Evolutionary conservation across 2,888 invertebrate species (phyloP).

Genomic region (Dicranocentrus wangi): DNA sequence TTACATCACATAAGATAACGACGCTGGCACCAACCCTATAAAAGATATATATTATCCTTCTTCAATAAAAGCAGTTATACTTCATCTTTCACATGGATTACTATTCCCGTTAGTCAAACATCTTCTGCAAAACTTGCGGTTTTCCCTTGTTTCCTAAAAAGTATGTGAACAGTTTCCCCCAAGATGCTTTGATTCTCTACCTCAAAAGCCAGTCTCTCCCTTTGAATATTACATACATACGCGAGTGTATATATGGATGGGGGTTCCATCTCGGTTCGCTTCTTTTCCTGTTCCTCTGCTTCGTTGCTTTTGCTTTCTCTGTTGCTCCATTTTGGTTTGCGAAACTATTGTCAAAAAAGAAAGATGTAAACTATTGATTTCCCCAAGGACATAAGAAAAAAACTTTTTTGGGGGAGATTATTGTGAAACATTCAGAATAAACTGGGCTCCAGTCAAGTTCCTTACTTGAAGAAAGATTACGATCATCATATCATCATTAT

Average conservation of each 20-base stretch:
- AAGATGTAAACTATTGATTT: slow-evolving; percentile 51
- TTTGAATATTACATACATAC: slow-evolving; percentile 11
- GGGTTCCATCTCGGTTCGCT: not conserved
- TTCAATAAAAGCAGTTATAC: slow-evolving; percentile 20
- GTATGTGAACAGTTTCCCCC: not conserved
- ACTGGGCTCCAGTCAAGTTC: not conserved
- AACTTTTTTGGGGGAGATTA: slow-evolving; percentile 9
- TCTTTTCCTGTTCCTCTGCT: not conserved
- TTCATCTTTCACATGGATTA: slow-evolving; percentile 16
- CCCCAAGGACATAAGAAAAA: slow-evolving; percentile 46
- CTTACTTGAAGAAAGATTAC: not conserved
- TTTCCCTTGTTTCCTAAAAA: not conserved
- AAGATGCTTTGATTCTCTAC: not conserved
- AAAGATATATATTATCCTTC: not conserved
- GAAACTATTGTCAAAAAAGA: slow-evolving; percentile 43
- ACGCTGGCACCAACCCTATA: slow-evolving; percentile 12
- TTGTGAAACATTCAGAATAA: slow-evolving; percentile 31
- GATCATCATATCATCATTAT: slow-evolving; percentile 21
- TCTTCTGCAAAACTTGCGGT: slow-evolving; percentile 30
- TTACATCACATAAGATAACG: slow-evolving; percentile 26
- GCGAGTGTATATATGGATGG: not conserved
- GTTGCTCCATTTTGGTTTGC: slow-evolving; percentile 34
- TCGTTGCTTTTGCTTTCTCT: not conserved
- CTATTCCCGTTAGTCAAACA: slow-evolving; percentile 1
- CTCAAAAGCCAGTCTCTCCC: not conserved